A percentile compares a stretch with the other conserved stretches of the same genome.
Conservation (phyloP, 2,888 invertebrate species). For the Philaethria dido region DNA sequence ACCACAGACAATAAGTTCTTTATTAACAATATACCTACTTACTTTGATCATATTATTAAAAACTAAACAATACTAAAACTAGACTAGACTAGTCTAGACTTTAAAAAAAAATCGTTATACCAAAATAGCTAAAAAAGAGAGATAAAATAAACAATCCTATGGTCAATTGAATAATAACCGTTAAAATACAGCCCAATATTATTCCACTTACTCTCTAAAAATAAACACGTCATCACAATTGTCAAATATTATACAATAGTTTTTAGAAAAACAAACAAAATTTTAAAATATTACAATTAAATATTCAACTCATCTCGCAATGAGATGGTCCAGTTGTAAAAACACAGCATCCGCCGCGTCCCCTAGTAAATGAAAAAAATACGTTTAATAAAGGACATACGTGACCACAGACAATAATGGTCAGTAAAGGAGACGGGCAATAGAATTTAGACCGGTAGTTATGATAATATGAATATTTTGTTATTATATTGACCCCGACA, state of each 20-base stretch:
- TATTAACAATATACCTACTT: no score
- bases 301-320: slow-evolving; percentile 56
- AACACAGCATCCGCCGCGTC: slow-evolving; percentile 74
- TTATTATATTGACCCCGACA: not conserved
- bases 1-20: no score
- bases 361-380: slow-evolving; percentile 29
- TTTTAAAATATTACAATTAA: slow-evolving; percentile 58
- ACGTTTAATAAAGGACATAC: slow-evolving; percentile 57
- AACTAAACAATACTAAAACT: no score
- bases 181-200: slow-evolving; percentile 16
- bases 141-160: not conserved
- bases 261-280: slow-evolving; percentile 41
- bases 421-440: slow-evolving; percentile 44
- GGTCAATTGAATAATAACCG: not conserved
- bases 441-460: slow-evolving; percentile 12
- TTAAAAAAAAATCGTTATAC: not conserved
- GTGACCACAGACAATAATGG: slow-evolving; percentile 75
- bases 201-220: slow-evolving; percentile 12
- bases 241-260: slow-evolving; percentile 36
- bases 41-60: no score
- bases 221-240: slow-evolving; percentile 32
- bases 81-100: no score
- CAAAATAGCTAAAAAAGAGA: not conserved
- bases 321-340: slow-evolving; percentile 74
- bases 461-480: slow-evolving; percentile 4